Conservation (phyloP, 2,888 invertebrate genomes). For the Ecdyonurus torrentis region DNA sequence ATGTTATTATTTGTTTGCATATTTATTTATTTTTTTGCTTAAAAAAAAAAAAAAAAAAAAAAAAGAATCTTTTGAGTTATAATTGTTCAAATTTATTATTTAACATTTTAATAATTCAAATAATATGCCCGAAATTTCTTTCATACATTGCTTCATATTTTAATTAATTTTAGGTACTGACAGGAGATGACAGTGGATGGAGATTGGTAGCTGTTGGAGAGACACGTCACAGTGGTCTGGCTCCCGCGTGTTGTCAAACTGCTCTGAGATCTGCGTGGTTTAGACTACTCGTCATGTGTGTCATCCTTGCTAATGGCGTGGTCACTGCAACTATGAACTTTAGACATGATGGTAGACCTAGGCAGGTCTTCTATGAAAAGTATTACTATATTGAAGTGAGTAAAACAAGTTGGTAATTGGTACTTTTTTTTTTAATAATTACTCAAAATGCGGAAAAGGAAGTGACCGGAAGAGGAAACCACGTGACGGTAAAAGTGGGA, state of each 20-base stretch:
- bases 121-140: neutral
- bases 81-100: neutral
- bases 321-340: slow-evolving; percentile 93
- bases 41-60: too few species aligned
- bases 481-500: too few species aligned
- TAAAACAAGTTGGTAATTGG: too few species aligned
- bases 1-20: too few species aligned
- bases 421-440: too few species aligned
- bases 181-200: slow-evolving; percentile 91
- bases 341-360: slow-evolving; percentile 71
- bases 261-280: slow-evolving; percentile 83
- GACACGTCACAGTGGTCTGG: slow-evolving; percentile 77
- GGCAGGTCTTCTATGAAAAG: slow-evolving; percentile 69
- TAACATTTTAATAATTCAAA: neutral
- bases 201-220: slow-evolving; percentile 91
- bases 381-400: slow-evolving; percentile 81
- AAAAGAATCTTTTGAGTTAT: neutral
- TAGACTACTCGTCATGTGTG: slow-evolving; percentile 80
- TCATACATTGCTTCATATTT: too few species aligned
- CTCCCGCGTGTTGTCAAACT: slow-evolving; percentile 70
- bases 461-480: too few species aligned
- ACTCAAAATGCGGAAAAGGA: too few species aligned
- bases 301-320: slow-evolving; percentile 89
- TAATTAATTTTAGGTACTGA: slow-evolving; percentile 75
- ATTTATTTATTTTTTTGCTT: too few species aligned